A percentile compares a stretch with the other conserved stretches of the same genome.
Conservation (phyloP, 2,113 vertebrate species). For the Rhinopomastus cyanomelas region DNA sequence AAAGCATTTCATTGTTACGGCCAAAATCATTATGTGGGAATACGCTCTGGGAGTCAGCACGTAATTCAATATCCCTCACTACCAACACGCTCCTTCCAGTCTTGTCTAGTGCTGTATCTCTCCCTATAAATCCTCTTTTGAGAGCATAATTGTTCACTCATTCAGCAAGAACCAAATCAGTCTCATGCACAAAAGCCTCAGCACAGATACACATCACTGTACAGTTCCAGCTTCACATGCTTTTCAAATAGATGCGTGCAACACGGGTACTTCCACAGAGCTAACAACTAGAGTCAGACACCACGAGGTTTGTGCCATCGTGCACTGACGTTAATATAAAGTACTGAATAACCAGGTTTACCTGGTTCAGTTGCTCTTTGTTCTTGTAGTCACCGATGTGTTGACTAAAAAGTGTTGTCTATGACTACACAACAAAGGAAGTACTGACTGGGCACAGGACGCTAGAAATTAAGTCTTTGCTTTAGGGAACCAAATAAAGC, state of each 20-base stretch:
- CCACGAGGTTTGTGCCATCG: background rate
- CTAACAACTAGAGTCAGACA: background rate
- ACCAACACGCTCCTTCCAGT: background rate
- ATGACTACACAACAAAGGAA: background rate
- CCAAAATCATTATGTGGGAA: background rate
- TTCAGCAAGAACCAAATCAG: background rate
- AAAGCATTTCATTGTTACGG: conserved; percentile 3
- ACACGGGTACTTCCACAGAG: background rate
- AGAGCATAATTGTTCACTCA: background rate
- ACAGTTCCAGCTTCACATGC: background rate
- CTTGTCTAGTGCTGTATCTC: background rate
- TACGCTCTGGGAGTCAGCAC: background rate
- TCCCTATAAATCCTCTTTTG: background rate
- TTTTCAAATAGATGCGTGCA: background rate
- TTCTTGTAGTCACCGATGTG: background rate
- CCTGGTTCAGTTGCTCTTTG: background rate
- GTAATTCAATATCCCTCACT: conserved; percentile 23
- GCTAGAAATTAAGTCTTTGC: background rate
- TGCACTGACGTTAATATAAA: background rate
- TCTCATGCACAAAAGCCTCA: background rate
- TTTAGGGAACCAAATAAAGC: background rate
- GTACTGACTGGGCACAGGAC: background rate
- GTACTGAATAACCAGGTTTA: background rate
- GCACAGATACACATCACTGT: background rate
- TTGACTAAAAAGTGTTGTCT: background rate